These are phyloP conservation scores for Odontocerum albicorne DNA, from an alignment of 2,888 invertebrate species.

Conservation along the genomic window DNA sequence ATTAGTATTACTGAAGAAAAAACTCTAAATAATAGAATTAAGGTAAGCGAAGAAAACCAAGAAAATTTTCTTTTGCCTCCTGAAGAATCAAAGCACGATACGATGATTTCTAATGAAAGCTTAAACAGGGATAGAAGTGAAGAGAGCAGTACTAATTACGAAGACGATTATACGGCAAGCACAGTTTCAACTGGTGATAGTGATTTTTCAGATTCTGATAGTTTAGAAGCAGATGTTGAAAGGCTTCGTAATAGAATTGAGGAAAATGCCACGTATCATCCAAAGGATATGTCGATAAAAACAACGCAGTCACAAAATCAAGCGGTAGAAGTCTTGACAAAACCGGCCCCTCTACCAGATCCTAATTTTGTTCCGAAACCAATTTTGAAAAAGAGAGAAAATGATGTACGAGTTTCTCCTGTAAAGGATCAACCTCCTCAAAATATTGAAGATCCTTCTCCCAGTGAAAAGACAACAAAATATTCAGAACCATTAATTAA, in stretches of 20 bases:
- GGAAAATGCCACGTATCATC: constrained; percentile 70
- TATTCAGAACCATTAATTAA: constrained; percentile 33
- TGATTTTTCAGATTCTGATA: constrained; percentile 51
- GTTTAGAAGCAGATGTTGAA: constrained; percentile 47
- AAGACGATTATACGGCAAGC: constrained; percentile 65
- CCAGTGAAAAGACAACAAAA: constrained; percentile 34
- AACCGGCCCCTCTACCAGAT: constrained; percentile 65
- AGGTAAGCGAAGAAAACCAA: constrained; percentile 9
- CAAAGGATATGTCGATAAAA: constrained; percentile 53
- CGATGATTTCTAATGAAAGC: constrained; percentile 36
- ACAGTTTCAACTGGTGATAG: constrained; percentile 58
- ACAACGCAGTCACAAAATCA: constrained; percentile 50
- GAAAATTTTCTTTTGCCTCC: neutral
- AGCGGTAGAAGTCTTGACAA: constrained; percentile 61
- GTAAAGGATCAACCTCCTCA: too few relatives aligned
- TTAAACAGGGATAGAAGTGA: constrained; percentile 42
- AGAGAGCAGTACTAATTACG: constrained; percentile 58
- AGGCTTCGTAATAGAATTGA: constrained; percentile 40
- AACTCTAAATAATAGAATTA: too few relatives aligned
- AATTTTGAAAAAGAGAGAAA: constrained; percentile 67
- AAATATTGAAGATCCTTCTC: constrained; percentile 32
- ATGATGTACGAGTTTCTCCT: constrained; percentile 39
- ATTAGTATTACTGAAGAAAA: constrained; percentile 15
- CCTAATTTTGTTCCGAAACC: constrained; percentile 78
- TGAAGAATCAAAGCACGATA: neutral